These are phyloP conservation scores for Tinea pellionella DNA, from an alignment of 2,888 invertebrate genomes.

Conservation along the genomic window DNA sequence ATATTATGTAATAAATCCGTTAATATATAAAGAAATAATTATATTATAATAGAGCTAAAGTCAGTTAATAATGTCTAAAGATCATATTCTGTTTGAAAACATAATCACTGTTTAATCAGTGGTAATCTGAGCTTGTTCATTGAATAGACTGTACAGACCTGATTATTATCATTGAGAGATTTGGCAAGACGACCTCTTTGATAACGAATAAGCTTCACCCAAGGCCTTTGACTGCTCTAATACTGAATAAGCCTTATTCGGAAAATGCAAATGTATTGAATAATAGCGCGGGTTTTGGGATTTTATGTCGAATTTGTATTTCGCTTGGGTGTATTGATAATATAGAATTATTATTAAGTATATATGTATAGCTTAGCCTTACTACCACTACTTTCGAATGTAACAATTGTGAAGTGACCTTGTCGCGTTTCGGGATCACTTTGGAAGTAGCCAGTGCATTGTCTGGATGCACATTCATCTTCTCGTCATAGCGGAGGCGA, in stretches of 20 bases:
- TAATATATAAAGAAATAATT: too few relatives aligned
- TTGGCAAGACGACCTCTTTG: slow-evolving; percentile 1
- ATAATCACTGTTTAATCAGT: background rate
- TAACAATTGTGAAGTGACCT: too few relatives aligned
- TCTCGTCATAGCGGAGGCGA: too few relatives aligned
- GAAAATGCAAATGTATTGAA: slow-evolving; percentile 4
- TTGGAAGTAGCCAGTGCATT: too few relatives aligned
- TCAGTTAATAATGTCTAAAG: too few relatives aligned
- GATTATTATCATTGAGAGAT: slow-evolving; percentile 7
- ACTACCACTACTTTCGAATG: too few relatives aligned
- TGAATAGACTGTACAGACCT: background rate
- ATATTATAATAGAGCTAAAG: too few relatives aligned
- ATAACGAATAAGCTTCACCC: background rate
- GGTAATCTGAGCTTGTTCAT: background rate
- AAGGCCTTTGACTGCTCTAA: slow-evolving; percentile 6
- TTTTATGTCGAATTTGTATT: background rate
- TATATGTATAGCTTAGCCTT: background rate
- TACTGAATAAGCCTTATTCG: background rate
- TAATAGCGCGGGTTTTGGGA: background rate
- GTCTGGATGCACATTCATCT: too few relatives aligned
- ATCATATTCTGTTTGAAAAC: too few relatives aligned
- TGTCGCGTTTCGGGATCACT: too few relatives aligned
- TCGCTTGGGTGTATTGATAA: background rate
- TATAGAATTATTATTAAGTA: background rate
- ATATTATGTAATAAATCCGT: too few relatives aligned